Base-by-base conservation (phyloP, 2,113 vertebrate species). In the Petrocephalus microphthalmus region DNA sequence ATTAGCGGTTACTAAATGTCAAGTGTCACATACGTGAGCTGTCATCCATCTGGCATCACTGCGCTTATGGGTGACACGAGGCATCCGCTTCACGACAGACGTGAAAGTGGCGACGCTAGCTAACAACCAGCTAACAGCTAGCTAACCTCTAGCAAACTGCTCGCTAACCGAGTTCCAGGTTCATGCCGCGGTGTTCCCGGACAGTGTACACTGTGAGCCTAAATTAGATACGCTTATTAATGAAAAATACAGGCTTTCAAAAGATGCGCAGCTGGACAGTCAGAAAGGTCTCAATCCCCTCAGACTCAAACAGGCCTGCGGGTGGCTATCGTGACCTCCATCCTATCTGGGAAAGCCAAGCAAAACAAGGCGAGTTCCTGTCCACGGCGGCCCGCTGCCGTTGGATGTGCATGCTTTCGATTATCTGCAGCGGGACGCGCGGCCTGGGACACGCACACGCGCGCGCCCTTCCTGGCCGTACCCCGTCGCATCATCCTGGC, bases 401-500 rank as follows among this genome's bases (percentile, higher is more conserved):
- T 60, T 53, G 67, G 88, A 88, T 71, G 78, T 86, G 87, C 85
- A 86, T 85, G 89, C 81, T 90, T 74, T 88, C 78, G 83, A 90
- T 87, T 81, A 89, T 85, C 82, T 67, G 86, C 54, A 53, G 22
- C 81, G 15, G 88, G 86, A 86, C 71, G 82, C 83, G 71, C 56
- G 45, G 29, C 87, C 85, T 54, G 52, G 88, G 60, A 89, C 83
- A 51, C 88, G 42, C 22, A 60, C 7, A 51, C 37, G 6, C 47
- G 6, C 47, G n/a, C 85, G 33, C 85, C 71, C 56, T 85, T 85
- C 83, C 84, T 54, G 84, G 67, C 88, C 51, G 84, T 88, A 89
- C 56, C 52, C 3, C 56, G 57, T 78, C 56, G 88, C 90, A 91
- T 91, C 90, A 86, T 88, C 90, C 89, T 90, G 89, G 89, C 87